Percentiles rank a stretch among this genome's conserved stretches.
phyloP scores from a whole-genome alignment of 2,113 vertebrate species.

The Heptranchias perlo region DNA sequence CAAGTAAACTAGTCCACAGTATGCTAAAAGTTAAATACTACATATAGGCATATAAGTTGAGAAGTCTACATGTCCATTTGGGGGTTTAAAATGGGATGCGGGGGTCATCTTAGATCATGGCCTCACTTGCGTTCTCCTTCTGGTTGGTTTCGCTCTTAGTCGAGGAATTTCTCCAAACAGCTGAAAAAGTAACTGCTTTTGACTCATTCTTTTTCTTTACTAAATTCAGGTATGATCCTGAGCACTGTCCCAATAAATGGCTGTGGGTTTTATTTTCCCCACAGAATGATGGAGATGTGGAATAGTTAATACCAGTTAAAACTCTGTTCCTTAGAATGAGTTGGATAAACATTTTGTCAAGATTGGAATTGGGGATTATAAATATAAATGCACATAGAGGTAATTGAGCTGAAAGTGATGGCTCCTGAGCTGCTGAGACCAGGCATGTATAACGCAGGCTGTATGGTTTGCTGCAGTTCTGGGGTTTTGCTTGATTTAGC shows the following conservation, averaged over 20 bases:
- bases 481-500: not conserved
- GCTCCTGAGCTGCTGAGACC: not conserved
- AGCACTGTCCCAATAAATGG: not conserved
- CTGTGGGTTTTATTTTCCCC: not conserved
- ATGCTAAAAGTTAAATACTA: not conserved
- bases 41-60: not conserved
- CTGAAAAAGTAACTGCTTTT: not conserved
- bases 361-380: not conserved
- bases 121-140: not conserved
- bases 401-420: not conserved
- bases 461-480: not conserved
- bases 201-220: not conserved
- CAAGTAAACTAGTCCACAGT: not conserved
- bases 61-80: not conserved
- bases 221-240: not conserved
- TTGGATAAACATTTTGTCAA: not conserved
- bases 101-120: not conserved
- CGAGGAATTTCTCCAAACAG: not conserved
- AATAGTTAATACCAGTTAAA: not conserved
- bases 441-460: not conserved
- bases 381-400: not conserved
- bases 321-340: not conserved
- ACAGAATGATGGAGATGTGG: not conserved
- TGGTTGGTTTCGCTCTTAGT: not conserved
- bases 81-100: not conserved